Conservation (phyloP, 2,888 invertebrate genomes). For the Leptopilina drosophilae region DNA sequence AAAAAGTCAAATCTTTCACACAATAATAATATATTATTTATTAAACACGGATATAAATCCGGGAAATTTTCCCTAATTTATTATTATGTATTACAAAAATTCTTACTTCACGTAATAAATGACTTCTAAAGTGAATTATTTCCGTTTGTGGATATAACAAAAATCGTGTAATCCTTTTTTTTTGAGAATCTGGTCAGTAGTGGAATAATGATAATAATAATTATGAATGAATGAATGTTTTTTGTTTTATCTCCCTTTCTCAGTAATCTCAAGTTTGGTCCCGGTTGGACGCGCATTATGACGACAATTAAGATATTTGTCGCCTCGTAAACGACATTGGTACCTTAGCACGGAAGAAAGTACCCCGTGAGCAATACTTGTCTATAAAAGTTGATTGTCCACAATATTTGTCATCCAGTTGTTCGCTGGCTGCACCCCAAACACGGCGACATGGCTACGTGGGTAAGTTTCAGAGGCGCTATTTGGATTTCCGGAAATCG, state of each 20-base stretch:
- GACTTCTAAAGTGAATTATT: background rate
- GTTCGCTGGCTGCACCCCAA: conserved; percentile 62
- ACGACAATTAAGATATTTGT: conserved; percentile 71
- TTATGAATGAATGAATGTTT: conserved; percentile 43
- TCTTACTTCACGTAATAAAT: background rate
- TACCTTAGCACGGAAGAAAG: conserved; percentile 70
- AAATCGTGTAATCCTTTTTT: conserved; percentile 1
- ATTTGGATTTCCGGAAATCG: conserved; percentile 22
- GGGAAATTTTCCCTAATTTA: too few species aligned
- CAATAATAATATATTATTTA: too few species aligned
- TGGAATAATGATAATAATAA: conserved; percentile 36
- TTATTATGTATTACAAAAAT: too few species aligned
- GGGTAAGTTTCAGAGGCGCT: conserved; percentile 63
- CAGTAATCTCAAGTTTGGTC: conserved; percentile 45
- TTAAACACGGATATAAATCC: too few species aligned
- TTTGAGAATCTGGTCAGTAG: conserved; percentile 33
- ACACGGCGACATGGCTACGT: conserved; percentile 66
- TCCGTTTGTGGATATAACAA: background rate
- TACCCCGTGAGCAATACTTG: conserved; percentile 54
- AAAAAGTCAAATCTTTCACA: too few species aligned
- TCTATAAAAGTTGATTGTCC: conserved; percentile 70
- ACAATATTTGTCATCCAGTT: conserved; percentile 65
- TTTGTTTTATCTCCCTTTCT: conserved; percentile 34
- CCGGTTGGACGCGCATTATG: conserved; percentile 69
- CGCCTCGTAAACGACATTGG: conserved; percentile 69